phyloP scores from a whole-genome alignment of 2,888 invertebrate genomes.

The Pseudococcus viburni region DNA sequence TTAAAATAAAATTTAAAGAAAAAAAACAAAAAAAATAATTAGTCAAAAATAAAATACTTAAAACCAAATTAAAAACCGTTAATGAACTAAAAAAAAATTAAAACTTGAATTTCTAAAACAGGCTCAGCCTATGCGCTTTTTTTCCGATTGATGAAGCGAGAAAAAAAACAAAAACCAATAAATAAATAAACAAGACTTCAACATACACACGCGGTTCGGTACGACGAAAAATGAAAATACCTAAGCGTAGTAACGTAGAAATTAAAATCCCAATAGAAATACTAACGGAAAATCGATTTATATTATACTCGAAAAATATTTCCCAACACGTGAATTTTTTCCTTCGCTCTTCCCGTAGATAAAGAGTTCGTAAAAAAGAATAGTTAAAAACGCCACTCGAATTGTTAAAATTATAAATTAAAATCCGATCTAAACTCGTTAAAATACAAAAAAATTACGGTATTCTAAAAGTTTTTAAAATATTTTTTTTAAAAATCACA shows the following conservation, averaged over 20 bases:
- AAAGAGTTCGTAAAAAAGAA: constrained; percentile 46
- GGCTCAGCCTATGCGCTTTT: background rate
- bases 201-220: background rate
- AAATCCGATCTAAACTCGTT: constrained; percentile 63
- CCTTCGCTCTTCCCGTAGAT: background rate
- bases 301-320: background rate
- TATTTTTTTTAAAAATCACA: constrained; percentile 61
- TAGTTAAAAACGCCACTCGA: constrained; percentile 60
- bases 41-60: constrained; percentile 54
- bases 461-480: constrained; percentile 56
- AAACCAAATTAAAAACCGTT: constrained; percentile 38
- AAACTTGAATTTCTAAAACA: constrained; percentile 23
- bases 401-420: constrained; percentile 64
- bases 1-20: background rate
- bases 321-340: constrained; percentile 23
- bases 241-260: constrained; percentile 21
- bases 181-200: constrained; percentile 1
- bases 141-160: background rate
- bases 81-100: constrained; percentile 11
- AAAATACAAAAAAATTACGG: constrained; percentile 61
- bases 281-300: background rate
- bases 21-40: constrained; percentile 26
- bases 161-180: constrained; percentile 1
- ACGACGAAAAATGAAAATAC: background rate
- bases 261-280: background rate